Percentiles rank a stretch among this genome's conserved stretches.
Evolutionary conservation across 2,797 vertebrate species (phyloP).

Genomic region (Mustela erminea): DNA sequence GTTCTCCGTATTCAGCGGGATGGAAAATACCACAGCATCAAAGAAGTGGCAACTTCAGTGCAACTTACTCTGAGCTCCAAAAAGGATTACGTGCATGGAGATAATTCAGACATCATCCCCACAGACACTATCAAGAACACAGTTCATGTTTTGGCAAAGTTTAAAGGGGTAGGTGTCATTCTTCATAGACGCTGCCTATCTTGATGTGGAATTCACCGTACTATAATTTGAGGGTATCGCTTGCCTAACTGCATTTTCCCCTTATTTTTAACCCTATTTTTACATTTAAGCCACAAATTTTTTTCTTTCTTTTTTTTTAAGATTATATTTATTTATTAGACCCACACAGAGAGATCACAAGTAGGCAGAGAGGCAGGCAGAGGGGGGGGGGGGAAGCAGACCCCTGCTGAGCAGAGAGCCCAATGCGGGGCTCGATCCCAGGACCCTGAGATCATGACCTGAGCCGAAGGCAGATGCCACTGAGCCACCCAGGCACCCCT

Average conservation of each 20-base stretch:
- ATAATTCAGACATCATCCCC: constrained; percentile 96
- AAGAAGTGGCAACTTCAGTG: constrained; percentile 93
- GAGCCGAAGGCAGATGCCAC: too few species aligned
- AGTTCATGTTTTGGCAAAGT: constrained; percentile 94
- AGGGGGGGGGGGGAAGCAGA: too few species aligned
- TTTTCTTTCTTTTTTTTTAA: neutral
- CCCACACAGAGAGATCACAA: too few species aligned
- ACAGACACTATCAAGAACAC: constrained; percentile 99
- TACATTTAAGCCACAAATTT: neutral
- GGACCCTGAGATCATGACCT: too few species aligned
- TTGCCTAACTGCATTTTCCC: constrained; percentile 1
- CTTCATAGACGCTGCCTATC: neutral
- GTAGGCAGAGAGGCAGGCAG: too few species aligned
- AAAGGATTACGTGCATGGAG: constrained; percentile 94
- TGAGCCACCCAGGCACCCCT: neutral
- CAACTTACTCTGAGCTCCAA: constrained; percentile 93
- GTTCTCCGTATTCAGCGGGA: constrained; percentile 92
- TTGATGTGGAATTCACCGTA: neutral
- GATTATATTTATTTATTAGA: too few species aligned
- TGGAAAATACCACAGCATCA: constrained; percentile 91
- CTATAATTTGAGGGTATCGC: neutral
- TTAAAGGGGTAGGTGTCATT: constrained; percentile 92
- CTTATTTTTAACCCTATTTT: constrained; percentile 53
- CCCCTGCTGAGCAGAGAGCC: too few species aligned
- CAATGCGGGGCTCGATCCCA: too few species aligned